These are phyloP conservation scores for Hyles vespertilio DNA, from an alignment of 1,140 invertebrate species.

Conservation along the genomic window DNA sequence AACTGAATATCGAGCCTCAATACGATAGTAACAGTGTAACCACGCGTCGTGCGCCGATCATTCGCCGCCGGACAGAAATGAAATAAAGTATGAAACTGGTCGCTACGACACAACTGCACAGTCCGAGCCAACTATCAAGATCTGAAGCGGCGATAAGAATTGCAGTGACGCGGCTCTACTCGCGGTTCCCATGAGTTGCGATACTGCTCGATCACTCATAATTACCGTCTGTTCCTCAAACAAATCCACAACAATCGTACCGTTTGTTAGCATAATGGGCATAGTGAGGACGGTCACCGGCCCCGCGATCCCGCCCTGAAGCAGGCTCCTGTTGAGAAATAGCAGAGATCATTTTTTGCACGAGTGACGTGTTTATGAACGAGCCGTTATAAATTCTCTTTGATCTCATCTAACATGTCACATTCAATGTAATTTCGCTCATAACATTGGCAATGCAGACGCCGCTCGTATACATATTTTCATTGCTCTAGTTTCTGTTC, in stretches of 20 bases:
- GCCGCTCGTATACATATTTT: slow-evolving; percentile 37
- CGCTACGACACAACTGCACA: slow-evolving; percentile 38
- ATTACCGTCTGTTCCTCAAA: slow-evolving; percentile 68
- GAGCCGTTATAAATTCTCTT: slow-evolving; percentile 55
- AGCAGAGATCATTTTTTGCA: slow-evolving; percentile 67
- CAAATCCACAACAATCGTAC: slow-evolving; percentile 55
- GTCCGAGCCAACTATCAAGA: slow-evolving; percentile 60
- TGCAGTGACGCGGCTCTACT: slow-evolving; percentile 56
- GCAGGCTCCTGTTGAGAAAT: slow-evolving; percentile 47
- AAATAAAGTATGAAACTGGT: slow-evolving; percentile 63
- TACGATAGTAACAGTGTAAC: slow-evolving; percentile 48
- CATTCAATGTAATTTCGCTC: slow-evolving; percentile 25
- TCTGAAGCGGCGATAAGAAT: slow-evolving; percentile 53
- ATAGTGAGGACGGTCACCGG: slow-evolving; percentile 1
- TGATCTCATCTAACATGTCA: slow-evolving; percentile 59
- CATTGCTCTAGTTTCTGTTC: slow-evolving; percentile 45
- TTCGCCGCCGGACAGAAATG: slow-evolving; percentile 49
- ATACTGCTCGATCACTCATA: slow-evolving; percentile 65
- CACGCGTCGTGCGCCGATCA: slow-evolving; percentile 52
- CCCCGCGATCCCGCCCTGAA: slow-evolving; percentile 25
- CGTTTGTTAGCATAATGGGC: too few species aligned
- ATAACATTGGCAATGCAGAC: slow-evolving; percentile 23
- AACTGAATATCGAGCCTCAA: slow-evolving; percentile 52
- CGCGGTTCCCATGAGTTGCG: slow-evolving; percentile 66
- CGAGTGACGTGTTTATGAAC: slow-evolving; percentile 59